Percentiles rank a stretch among this genome's conserved stretches.
These are phyloP conservation scores for Sesamia inferens DNA, from an alignment of 2,888 invertebrate species.

Conservation along the genomic window DNA sequence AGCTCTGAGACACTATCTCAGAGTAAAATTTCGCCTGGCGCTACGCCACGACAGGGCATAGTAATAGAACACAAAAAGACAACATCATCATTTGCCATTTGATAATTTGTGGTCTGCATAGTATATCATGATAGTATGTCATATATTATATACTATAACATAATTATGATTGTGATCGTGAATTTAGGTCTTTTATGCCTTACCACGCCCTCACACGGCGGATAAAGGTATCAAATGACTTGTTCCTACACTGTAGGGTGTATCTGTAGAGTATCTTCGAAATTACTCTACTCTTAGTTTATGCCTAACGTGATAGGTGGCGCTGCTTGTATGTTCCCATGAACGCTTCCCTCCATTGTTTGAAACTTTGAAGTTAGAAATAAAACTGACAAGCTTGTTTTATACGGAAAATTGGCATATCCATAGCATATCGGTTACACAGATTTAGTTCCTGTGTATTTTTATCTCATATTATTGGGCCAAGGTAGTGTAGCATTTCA, in stretches of 20 bases:
- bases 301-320: conserved; percentile 34
- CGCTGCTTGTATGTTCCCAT: conserved; percentile 17
- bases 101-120: too few relatives aligned
- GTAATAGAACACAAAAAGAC: neutral
- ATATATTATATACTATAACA: neutral
- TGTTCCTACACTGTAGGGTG: neutral
- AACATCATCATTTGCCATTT: neutral
- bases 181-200: neutral
- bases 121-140: neutral
- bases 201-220: conserved; percentile 38
- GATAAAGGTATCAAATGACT: conserved; percentile 2
- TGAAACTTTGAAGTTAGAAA: conserved; percentile 21
- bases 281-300: conserved; percentile 10
- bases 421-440: conserved; percentile 27
- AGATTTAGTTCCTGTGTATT: conserved; percentile 38
- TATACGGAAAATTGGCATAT: conserved; percentile 24
- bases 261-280: neutral
- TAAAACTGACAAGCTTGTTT: conserved; percentile 35
- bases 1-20: neutral
- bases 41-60: neutral
- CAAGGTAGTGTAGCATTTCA: conserved; percentile 28
- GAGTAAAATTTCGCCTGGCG: neutral
- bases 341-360: conserved; percentile 28
- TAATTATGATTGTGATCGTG: neutral
- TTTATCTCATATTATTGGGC: conserved; percentile 24